These are phyloP conservation scores for Bombylius major DNA, from an alignment of 2,888 invertebrate species.

Conservation along the genomic window DNA sequence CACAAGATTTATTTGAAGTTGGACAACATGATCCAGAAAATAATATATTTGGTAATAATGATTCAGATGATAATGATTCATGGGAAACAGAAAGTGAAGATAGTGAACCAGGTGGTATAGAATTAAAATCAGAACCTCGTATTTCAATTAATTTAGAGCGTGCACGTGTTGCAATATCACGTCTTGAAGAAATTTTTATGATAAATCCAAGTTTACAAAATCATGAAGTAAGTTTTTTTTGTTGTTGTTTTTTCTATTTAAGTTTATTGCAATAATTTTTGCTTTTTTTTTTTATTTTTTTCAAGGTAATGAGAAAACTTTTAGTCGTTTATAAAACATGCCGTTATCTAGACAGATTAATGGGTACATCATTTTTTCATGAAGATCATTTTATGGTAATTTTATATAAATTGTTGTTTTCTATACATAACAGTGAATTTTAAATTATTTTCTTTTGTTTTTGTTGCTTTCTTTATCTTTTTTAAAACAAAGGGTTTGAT, in stretches of 20 bases:
- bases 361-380: slow-evolving; percentile 77
- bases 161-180: slow-evolving; percentile 59
- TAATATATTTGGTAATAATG: slow-evolving; percentile 56
- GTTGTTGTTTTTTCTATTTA: too few relatives aligned
- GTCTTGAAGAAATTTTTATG: slow-evolving; percentile 66
- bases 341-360: slow-evolving; percentile 69
- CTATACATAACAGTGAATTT: background rate
- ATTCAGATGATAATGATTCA: slow-evolving; percentile 57
- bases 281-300: background rate
- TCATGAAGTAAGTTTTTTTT: slow-evolving; percentile 42
- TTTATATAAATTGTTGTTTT: background rate
- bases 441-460: slow-evolving; percentile 1
- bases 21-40: slow-evolving; percentile 66
- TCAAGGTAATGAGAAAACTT: slow-evolving; percentile 60
- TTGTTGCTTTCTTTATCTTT: background rate
- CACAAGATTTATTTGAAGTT: slow-evolving; percentile 77
- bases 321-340: slow-evolving; percentile 75
- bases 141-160: slow-evolving; percentile 67
- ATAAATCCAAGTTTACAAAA: slow-evolving; percentile 64
- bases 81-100: slow-evolving; percentile 73
- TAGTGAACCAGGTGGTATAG: slow-evolving; percentile 25
- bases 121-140: slow-evolving; percentile 42
- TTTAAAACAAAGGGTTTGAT: slow-evolving; percentile 45
- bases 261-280: background rate
- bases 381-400: slow-evolving; percentile 63